Conservation (phyloP, 2,888 invertebrate species). For the Lasioglossum villosulum region DNA sequence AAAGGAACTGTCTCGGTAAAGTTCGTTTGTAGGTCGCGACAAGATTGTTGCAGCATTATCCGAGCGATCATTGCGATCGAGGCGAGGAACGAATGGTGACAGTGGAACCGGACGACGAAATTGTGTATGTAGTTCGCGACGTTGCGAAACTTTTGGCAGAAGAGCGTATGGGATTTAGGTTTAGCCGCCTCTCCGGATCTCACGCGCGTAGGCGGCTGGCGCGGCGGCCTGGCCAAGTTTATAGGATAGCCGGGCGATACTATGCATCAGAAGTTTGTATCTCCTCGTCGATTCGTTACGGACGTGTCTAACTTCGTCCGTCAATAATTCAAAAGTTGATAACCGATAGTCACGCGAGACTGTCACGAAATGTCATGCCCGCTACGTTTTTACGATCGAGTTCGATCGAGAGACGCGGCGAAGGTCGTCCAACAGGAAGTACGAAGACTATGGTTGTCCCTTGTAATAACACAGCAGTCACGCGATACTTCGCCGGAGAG, state of each 20-base stretch:
- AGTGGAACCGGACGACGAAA: not conserved
- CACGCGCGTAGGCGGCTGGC: not conserved
- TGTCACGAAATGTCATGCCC: slow-evolving; percentile 27
- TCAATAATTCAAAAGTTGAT: slow-evolving; percentile 53
- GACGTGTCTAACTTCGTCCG: slow-evolving; percentile 23
- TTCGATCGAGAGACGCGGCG: slow-evolving; percentile 9
- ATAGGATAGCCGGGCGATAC: not conserved
- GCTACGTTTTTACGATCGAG: not conserved
- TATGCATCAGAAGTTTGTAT: slow-evolving; percentile 42
- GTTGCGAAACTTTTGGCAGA: not conserved
- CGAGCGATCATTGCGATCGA: not conserved
- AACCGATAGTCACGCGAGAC: slow-evolving; percentile 35
- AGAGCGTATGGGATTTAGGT: slow-evolving; percentile 12
- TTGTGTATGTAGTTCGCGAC: not conserved
- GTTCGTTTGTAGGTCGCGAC: not conserved
- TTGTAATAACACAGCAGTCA: not conserved
- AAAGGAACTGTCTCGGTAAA: not conserved
- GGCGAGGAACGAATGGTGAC: slow-evolving; percentile 7
- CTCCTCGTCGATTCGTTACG: slow-evolving; percentile 39
- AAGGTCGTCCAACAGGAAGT: not conserved
- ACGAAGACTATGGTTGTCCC: not conserved
- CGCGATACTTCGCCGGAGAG: not conserved
- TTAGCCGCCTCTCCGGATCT: not conserved
- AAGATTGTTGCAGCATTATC: not conserved
- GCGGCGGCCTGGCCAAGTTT: slow-evolving; percentile 9